Percentiles rank a stretch among this genome's conserved stretches.
phyloP scores from a whole-genome alignment of 1,140 invertebrate species.

The Cyclina sinensis region DNA sequence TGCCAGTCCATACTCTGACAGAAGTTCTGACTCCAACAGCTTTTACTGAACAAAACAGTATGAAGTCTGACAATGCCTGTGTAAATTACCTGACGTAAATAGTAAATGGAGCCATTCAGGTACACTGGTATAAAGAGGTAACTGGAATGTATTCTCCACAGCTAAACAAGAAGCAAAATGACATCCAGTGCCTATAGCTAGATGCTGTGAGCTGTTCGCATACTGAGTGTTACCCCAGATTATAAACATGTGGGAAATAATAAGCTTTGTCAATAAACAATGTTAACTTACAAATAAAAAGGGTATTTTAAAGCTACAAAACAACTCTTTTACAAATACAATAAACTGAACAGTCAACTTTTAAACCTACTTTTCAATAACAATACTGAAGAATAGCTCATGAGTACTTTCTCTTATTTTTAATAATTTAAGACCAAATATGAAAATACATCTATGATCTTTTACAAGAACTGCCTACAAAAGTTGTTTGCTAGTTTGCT shows the following conservation, averaged over 20 bases:
- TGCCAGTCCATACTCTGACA: no score
- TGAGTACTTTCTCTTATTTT: background rate
- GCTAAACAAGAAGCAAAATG: background rate
- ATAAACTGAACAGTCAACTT: background rate
- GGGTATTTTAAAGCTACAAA: background rate
- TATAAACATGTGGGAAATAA: background rate
- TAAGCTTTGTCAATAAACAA: background rate
- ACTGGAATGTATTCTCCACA: constrained; percentile 32
- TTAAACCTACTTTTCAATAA: background rate
- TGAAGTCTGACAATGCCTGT: background rate
- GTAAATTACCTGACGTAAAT: background rate
- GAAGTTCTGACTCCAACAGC: no score
- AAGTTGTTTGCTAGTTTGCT: no score
- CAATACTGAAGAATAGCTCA: background rate
- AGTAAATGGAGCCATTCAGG: background rate
- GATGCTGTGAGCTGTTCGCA: background rate
- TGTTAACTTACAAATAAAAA: background rate
- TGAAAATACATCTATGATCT: no score
- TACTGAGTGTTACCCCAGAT: background rate
- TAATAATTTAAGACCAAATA: background rate
- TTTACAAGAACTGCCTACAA: no score
- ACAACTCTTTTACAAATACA: background rate
- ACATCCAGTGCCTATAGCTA: background rate
- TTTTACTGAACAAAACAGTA: background rate
- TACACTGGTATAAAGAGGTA: constrained; percentile 3